Base-by-base conservation (phyloP, 1,140 invertebrate species). In the Spodoptera frugiperda region DNA sequence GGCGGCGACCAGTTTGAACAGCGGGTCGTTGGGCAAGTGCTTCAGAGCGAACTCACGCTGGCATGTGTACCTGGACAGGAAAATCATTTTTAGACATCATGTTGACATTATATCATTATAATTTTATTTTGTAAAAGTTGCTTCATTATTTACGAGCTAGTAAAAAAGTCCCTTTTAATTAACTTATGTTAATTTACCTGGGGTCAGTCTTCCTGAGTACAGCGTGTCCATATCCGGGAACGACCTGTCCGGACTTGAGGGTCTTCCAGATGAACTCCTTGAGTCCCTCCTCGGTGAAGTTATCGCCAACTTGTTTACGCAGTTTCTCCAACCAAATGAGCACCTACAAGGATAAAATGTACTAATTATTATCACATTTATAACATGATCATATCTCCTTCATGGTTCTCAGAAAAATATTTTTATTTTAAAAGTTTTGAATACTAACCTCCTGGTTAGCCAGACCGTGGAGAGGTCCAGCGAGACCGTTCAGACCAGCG, bases 181-280 rank as follows among this genome's bases (percentile, higher is more conserved):
- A 39, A 39, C 33, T 39, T 39, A 11, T 44, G 15, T 14, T 8
- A 25, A 12, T 1, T 75, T 78, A 99, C 79, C 99, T 96, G 44
- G 99, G 99, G 95, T 99, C 98, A 79, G 99, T 99, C 94, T 99
- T 99, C 74, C 99, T 96, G 14, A 99, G 95, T 3, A 99, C 99
- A 85, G 99, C 99, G 91, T 99, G 99, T 9, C 99, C 99, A 89
- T 99, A 99, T 25, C 99, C 99, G 70, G 99, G 99, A 30, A 99
- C 98, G 48, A 99, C 98, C 93, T 98, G 97, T 81, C 99, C 98
- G 55, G 97, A 97, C 94, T 99, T 99, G 12, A 99, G 95, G 0
- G 98, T 99, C 88, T 98, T 98, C 97, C 98, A 98, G 86, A 99
- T 97, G 94, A 98, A 99, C 12, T 99, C 97, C 90, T 98, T 98